Evolutionary conservation across 2,797 vertebrate species (phyloP).

Genomic region (Sciurus carolinensis): DNA sequence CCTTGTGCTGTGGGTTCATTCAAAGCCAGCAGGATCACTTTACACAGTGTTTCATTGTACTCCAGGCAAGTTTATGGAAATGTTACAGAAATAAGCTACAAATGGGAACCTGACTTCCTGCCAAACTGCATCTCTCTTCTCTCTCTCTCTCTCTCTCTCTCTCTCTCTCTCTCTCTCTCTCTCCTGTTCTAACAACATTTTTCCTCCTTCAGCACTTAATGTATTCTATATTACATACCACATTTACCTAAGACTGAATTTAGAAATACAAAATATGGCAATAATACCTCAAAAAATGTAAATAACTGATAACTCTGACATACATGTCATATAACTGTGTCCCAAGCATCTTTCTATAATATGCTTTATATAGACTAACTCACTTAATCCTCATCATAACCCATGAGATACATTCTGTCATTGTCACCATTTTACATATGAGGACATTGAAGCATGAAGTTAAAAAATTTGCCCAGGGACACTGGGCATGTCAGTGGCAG

Average conservation of each 20-base stretch:
- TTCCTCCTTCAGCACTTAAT: constrained; percentile 79
- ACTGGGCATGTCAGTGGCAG: not conserved
- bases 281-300: constrained; percentile 68
- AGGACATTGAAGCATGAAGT: not conserved
- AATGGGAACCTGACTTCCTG: constrained; percentile 91
- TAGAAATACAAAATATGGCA: constrained; percentile 70
- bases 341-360: not conserved
- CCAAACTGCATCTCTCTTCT: constrained; percentile 88
- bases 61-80: constrained; percentile 94
- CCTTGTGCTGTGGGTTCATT: constrained; percentile 90
- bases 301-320: not conserved
- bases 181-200: constrained; percentile 83
- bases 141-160: constrained; percentile 86
- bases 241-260: constrained; percentile 78
- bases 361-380: not conserved
- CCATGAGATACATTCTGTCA: not conserved
- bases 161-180: constrained; percentile 82
- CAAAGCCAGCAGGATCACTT: constrained; percentile 93
- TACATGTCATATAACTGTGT: not conserved
- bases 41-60: constrained; percentile 92
- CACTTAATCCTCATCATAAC: not conserved
- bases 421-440: not conserved
- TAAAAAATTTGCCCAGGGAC: not conserved
- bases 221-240: constrained; percentile 72
- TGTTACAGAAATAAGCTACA: constrained; percentile 93